These are phyloP conservation scores for Apocrypta bakeri DNA, from an alignment of 1,140 invertebrate genomes.

Conservation along the genomic window DNA sequence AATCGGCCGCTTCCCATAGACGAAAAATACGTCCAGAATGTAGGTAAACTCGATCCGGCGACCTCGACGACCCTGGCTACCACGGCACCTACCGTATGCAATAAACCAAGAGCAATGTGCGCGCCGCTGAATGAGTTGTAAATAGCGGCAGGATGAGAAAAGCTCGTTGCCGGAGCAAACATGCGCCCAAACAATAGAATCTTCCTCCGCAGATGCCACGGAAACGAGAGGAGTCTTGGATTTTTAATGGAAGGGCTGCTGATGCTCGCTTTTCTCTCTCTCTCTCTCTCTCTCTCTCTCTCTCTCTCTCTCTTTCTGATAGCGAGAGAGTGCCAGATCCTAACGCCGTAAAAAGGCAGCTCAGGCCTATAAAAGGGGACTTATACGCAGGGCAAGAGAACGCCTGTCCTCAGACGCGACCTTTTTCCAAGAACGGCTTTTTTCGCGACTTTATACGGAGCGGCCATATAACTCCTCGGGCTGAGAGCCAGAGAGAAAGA, in stretches of 20 bases:
- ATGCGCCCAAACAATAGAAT: not conserved
- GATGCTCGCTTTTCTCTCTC: not conserved
- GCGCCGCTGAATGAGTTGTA: conserved; percentile 32
- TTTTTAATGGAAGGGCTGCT: conserved; percentile 41
- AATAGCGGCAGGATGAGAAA: conserved; percentile 28
- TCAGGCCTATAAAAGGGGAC: not conserved
- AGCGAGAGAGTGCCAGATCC: not conserved
- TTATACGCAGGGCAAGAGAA: too few species aligned
- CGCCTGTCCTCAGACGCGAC: not conserved
- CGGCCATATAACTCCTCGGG: conserved; percentile 18
- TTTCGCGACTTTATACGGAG: conserved; percentile 28
- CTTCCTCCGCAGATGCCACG: conserved; percentile 26
- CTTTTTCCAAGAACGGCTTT: conserved; percentile 22
- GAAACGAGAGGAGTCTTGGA: not conserved
- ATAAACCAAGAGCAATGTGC: conserved; percentile 3
- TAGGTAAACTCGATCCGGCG: too few species aligned
- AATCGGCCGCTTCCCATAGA: not conserved
- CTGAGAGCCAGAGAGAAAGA: not conserved
- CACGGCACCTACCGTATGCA: not conserved
- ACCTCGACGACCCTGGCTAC: too few species aligned
- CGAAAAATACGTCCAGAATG: not conserved
- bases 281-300: not conserved
- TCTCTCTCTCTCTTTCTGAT: not conserved
- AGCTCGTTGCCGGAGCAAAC: not conserved
- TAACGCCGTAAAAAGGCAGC: not conserved